Evolutionary conservation across 2,113 vertebrate genomes (phyloP).

Genomic region (Probosciger aterrimus): DNA sequence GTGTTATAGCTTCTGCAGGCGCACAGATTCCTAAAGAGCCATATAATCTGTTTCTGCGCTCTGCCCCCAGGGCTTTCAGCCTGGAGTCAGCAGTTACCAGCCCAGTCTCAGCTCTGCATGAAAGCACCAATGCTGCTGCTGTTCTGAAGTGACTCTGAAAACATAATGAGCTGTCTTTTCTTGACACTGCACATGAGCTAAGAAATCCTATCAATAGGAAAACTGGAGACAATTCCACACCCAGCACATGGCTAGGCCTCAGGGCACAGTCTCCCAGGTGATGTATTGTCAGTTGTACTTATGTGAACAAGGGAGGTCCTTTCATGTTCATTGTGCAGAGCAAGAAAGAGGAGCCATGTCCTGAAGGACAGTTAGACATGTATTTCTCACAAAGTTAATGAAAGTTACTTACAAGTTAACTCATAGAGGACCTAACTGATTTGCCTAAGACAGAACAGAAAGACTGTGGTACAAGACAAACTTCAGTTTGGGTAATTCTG

Average conservation of each 20-base stretch:
- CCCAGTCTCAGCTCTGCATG: not conserved
- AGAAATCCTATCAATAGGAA: not conserved
- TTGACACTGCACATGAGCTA: not conserved
- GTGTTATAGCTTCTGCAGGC: not conserved
- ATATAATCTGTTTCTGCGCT: not conserved
- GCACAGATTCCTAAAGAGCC: not conserved
- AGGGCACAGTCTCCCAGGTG: not conserved
- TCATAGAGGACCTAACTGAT: not conserved
- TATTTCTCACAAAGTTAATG: not conserved
- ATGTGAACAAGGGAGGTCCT: accelerated
- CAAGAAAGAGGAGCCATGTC: not conserved
- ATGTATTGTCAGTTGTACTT: not conserved
- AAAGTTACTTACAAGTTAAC: not conserved
- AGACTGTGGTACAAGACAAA: not conserved
- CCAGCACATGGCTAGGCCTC: not conserved
- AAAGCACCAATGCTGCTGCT: not conserved
- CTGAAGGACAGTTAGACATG: not conserved
- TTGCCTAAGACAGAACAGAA: not conserved
- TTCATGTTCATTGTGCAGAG: not conserved
- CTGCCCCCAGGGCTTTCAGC: not conserved
- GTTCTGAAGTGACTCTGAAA: not conserved
- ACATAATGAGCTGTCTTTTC: not conserved
- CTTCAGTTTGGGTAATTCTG: not conserved
- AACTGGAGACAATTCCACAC: not conserved
- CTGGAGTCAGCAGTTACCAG: not conserved